Base-by-base conservation (phyloP, 2,888 invertebrate species). In the Drosophila eohydei region DNA sequence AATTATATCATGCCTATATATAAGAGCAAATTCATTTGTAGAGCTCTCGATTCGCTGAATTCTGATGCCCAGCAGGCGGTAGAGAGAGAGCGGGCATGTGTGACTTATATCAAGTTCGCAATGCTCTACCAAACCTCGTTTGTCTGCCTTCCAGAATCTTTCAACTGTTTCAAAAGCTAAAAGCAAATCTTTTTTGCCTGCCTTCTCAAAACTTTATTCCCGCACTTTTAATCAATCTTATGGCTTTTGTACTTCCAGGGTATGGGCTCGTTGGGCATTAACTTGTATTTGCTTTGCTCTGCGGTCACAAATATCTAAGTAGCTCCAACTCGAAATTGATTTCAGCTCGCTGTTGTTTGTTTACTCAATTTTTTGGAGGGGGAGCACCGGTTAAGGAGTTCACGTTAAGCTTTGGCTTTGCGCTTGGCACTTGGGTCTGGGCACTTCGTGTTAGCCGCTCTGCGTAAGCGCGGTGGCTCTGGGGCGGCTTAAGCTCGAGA, bases 381-480 rank as follows among this genome's bases (percentile, higher is more conserved):
- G 56, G n/a, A 58, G 48, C 73, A 65, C 72, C 64, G 65, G 34
- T 56, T 66, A 73, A 72, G 59, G 51, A 73, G 72, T 66, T 52
- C 51, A 46, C 43, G 26, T 46, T 59, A 66, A 51, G 74, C 60
- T 74, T 60, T 72, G 55, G 52, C 71, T 69, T 43, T 50, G 40
- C 34, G 38, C 40, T 65, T 48, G 14, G 54, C 30, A 57, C 52
- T 60, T 60, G 57, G 59, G 32, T 40, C 36, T 21, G 46, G 48
- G 60, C 30, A 61, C 52, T 57, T 61, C 54, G 57, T 14, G 30
- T 43, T 73, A 73, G 55, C 21, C 57, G 67, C 57, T 69, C 70
- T 72, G 85, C 89, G 85, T 85, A 85, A 85, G 52, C 80, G 88
- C 89, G 85, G 89, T 84, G 85, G 88, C 85, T 88, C 62, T 73